phyloP scores from a whole-genome alignment of 2,113 vertebrate species.

The Smithornis capensis region DNA sequence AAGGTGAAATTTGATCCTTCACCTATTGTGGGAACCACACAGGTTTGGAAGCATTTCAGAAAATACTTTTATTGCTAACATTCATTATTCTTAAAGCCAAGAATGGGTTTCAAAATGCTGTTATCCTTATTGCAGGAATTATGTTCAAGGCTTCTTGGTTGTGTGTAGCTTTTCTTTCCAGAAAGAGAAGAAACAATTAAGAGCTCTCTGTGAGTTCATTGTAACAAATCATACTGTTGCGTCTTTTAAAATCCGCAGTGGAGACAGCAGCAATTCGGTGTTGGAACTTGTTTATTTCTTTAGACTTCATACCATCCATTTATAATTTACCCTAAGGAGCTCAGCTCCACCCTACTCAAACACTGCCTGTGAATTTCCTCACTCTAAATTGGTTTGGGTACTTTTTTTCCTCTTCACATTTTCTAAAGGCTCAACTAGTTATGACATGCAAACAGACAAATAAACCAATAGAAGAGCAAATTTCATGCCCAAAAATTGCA shows the following conservation, averaged over 20 bases:
- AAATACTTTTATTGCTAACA: neutral
- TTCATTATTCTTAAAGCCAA: conserved; percentile 15
- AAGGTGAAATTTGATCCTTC: conserved; percentile 23
- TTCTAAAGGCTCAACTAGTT: conserved; percentile 25
- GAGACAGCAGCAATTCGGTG: neutral
- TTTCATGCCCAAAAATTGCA: neutral
- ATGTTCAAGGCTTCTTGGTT: neutral
- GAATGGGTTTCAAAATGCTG: neutral
- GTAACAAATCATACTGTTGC: neutral
- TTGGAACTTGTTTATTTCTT: conserved; percentile 61
- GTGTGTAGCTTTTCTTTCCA: neutral
- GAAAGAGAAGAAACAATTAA: neutral
- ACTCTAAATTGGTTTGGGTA: conserved; percentile 23
- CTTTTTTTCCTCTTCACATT: neutral
- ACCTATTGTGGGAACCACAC: neutral
- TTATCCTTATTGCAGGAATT: neutral
- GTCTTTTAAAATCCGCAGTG: conserved; percentile 8
- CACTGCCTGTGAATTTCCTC: conserved; percentile 44
- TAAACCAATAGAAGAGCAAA: conserved; percentile 11
- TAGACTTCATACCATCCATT: conserved; percentile 43
- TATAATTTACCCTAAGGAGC: conserved; percentile 59
- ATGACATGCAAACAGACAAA: conserved; percentile 11
- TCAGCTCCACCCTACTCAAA: conserved; percentile 58
- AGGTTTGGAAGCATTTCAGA: conserved; percentile 7
- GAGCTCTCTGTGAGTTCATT: neutral